phyloP scores from a whole-genome alignment of 23 tunicate genomes.

The Botrylloides violaceus region DNA sequence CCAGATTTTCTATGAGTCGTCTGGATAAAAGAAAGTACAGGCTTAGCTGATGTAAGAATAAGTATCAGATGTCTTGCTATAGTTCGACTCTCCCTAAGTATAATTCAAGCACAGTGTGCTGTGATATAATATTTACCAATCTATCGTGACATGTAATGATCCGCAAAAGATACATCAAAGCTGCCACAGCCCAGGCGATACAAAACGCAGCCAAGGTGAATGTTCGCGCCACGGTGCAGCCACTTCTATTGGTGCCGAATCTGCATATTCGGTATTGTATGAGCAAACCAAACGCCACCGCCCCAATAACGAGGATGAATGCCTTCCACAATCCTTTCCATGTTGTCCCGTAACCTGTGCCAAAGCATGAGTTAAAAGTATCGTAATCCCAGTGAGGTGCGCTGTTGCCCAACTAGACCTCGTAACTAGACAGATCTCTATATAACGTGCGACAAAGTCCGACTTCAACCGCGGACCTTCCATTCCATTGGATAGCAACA shows the following conservation, averaged over 20 bases:
- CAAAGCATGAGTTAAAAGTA: too few species aligned
- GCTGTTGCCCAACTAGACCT: too few species aligned
- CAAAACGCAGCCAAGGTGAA: constrained; percentile 50
- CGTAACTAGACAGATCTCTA: too few species aligned
- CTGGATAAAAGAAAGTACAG: constrained; percentile 12
- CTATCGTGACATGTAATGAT: constrained; percentile 24
- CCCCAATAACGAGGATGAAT: constrained; percentile 52
- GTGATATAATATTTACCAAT: too few species aligned
- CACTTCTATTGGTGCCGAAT: not conserved
- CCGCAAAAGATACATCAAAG: constrained; percentile 39
- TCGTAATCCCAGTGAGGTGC: too few species aligned
- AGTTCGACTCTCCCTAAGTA: too few species aligned
- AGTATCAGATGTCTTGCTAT: too few species aligned
- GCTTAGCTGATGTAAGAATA: too few species aligned
- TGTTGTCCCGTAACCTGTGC: constrained; percentile 65
- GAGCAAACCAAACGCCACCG: constrained; percentile 50
- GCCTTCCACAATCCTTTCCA: constrained; percentile 72
- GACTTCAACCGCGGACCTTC: too few species aligned
- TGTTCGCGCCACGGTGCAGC: constrained; percentile 40
- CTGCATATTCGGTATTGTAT: constrained; percentile 20
- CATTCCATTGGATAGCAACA: too few species aligned
- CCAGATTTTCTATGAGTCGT: constrained; percentile 14
- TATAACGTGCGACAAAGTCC: too few species aligned
- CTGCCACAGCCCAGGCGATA: constrained; percentile 47
- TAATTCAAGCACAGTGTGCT: too few species aligned